phyloP scores from a whole-genome alignment of 2,797 vertebrate species.

The Danio jaintianensis region DNA sequence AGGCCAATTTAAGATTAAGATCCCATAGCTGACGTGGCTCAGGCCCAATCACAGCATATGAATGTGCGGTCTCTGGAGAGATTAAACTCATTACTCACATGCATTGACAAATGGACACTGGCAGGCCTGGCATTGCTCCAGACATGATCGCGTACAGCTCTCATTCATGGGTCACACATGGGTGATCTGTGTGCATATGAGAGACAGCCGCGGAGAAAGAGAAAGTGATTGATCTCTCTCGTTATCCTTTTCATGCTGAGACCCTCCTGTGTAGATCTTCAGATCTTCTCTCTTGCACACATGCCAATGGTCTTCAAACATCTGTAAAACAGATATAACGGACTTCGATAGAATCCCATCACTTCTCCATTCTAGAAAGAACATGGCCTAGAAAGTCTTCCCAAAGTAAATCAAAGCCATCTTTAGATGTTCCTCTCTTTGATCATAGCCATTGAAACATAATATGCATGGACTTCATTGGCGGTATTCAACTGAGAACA shows the following conservation, averaged over 20 bases:
- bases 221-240: conserved; percentile 20
- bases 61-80: conserved; percentile 33
- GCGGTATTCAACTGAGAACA: background rate
- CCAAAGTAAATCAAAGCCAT: background rate
- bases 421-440: background rate
- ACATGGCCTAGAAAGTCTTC: background rate
- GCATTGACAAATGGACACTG: conserved; percentile 42
- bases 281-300: background rate
- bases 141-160: background rate
- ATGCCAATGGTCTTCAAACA: conserved; percentile 17
- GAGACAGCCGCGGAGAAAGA: background rate
- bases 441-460: background rate
- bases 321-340: background rate
- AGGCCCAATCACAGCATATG: conserved; percentile 46
- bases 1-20: conserved; percentile 49
- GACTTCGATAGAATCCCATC: background rate
- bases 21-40: conserved; percentile 41
- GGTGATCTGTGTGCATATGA: background rate
- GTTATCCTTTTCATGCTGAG: conserved; percentile 3
- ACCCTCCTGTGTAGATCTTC: conserved; percentile 1
- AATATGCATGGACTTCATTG: background rate
- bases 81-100: conserved; percentile 52
- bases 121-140: conserved; percentile 15
- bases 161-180: background rate
- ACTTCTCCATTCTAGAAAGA: background rate